Evolutionary conservation across 2,113 vertebrate genomes (phyloP), one percentile per base, ranked within the genome.

Genomic region (Todiramphus saurophagus): DNA sequence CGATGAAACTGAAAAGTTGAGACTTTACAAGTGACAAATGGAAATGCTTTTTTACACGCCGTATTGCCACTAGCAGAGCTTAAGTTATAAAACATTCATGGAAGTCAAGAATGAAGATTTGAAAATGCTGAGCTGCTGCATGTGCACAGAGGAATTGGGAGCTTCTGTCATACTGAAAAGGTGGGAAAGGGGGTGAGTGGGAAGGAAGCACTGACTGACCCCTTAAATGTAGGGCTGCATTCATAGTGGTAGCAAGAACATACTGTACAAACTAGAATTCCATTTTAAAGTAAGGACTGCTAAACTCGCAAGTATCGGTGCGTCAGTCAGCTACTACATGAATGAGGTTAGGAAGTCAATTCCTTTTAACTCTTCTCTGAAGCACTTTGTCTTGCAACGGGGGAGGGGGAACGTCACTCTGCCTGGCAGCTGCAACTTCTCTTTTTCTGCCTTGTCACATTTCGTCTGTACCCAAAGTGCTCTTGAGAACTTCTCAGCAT

Each of bases 71-170:
- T 5, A 15, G 21, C 5, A n/a, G 28, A 72, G 19, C 10, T 66
- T 25, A 33, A 33, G 27, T 27, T 43, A 27, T 9, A 15, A 10
- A 58, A 15, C 0, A 1, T 24, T 53, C 37, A 18, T 1, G 11
- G n/a, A 44, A 44, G 43, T 33, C 28, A 72, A 46, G 25, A 31
- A 27, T 1, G 10, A 64, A 72, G 41, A 33, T 30, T 23, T 30
- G 30, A 59, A 82, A 59, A 66, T 9, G 28, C 37, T 25, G 18
- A 77, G 50, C 44, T 73, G 43, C 39, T 18, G 20, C 4, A 0
- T 4, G 18, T 6, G 10, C 0, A 2, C 0, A 1, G 11, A 56
- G 35, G 72, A 70, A 70, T 35, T 0, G 0, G 30, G 21, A 78
- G 28, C 41, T 70, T 70, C 27, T 37, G 58, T 12, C 28, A 8